Conservation (phyloP, 2,888 invertebrate genomes). For the Labia minor region DNA sequence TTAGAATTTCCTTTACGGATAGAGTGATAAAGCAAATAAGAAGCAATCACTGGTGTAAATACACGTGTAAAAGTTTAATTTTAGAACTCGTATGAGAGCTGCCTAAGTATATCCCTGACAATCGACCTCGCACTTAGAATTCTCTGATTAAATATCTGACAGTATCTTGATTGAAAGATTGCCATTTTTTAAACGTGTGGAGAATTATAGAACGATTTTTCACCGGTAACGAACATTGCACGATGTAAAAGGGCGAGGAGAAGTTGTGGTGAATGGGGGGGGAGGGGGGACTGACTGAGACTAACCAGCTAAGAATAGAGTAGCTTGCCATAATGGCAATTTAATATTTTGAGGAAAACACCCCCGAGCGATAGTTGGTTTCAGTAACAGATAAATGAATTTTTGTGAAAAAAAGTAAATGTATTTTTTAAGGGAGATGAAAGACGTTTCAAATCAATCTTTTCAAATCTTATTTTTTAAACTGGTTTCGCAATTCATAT, state of each 20-base stretch:
- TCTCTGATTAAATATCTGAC: not conserved
- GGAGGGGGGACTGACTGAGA: not conserved
- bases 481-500: not conserved
- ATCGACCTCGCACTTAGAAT: not conserved
- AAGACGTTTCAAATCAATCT: slow-evolving; percentile 13
- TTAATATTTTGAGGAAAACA: not conserved
- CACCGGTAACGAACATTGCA: slow-evolving; percentile 1
- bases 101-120: not conserved
- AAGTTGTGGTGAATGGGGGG: not conserved
- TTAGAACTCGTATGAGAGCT: not conserved
- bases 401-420: not conserved
- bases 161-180: slow-evolving; percentile 13
- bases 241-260: not conserved
- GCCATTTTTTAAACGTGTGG: slow-evolving; percentile 13
- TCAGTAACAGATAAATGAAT: slow-evolving; percentile 1
- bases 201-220: slow-evolving; percentile 8
- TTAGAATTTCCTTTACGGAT: too few species aligned
- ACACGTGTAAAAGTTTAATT: too few species aligned
- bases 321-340: not conserved
- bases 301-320: not conserved
- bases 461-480: not conserved
- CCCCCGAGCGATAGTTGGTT: not conserved
- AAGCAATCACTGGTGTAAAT: too few species aligned
- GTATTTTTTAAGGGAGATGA: not conserved
- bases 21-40: too few species aligned